Conservation (phyloP, 2,888 invertebrate species). For the Andrena fulva region DNA sequence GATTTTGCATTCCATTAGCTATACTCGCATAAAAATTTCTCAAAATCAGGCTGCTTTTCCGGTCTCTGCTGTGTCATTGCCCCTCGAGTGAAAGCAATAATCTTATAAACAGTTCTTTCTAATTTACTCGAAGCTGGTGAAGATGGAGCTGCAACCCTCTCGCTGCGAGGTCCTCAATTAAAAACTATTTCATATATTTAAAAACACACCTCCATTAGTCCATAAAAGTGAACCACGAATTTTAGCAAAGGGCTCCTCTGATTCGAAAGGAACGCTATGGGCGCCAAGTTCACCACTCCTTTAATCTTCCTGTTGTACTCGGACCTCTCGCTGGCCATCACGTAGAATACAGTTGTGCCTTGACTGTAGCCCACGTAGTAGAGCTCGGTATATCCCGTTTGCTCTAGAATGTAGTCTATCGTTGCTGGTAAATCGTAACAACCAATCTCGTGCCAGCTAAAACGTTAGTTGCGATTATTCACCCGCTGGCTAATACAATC, state of each 20-base stretch:
- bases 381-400: slow-evolving; percentile 85
- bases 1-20: too few relatives aligned
- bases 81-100: too few relatives aligned
- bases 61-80: too few relatives aligned
- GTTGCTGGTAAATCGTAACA: slow-evolving; percentile 87
- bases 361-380: slow-evolving; percentile 88
- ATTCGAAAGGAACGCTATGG: slow-evolving; percentile 83
- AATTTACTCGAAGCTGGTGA: too few relatives aligned
- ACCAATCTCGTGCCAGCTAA: slow-evolving; percentile 88
- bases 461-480: slow-evolving; percentile 51
- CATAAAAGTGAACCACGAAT: slow-evolving; percentile 77
- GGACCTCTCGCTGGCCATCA: slow-evolving; percentile 82
- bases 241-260: slow-evolving; percentile 82
- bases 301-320: slow-evolving; percentile 83
- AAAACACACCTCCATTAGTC: slow-evolving; percentile 78
- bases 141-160: too few relatives aligned
- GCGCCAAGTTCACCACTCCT: slow-evolving; percentile 83
- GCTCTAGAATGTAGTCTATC: slow-evolving; percentile 86
- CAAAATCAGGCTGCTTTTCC: too few relatives aligned
- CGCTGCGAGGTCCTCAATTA: too few relatives aligned
- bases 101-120: too few relatives aligned
- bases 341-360: slow-evolving; percentile 85
- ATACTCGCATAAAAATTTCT: too few relatives aligned
- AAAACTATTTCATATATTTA: slow-evolving; percentile 14
- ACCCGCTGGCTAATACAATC: slow-evolving; percentile 4